phyloP scores from a whole-genome alignment of 2,797 vertebrate genomes.

The Podarcis siculus region DNA sequence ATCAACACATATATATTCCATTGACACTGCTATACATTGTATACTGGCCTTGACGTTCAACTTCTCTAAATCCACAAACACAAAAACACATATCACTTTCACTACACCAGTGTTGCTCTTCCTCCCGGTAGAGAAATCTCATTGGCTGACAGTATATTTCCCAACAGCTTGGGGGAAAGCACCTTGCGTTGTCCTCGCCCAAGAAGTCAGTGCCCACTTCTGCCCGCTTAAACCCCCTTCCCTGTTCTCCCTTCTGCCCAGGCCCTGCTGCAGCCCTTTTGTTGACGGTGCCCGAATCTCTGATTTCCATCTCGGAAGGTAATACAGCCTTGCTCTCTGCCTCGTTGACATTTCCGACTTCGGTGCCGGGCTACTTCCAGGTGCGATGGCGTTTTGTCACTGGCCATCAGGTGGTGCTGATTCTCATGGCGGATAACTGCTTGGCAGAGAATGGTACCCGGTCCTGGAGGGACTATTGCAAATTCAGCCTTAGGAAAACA shows the following conservation, averaged over 20 bases:
- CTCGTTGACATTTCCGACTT: background rate
- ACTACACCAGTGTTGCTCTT: background rate
- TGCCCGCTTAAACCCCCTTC: background rate
- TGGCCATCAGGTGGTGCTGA: background rate
- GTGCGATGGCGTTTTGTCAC: constrained; percentile 28
- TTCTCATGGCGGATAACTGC: constrained; percentile 20
- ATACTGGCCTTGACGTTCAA: too few species aligned
- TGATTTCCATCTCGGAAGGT: background rate
- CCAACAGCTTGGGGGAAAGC: background rate
- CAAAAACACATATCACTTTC: background rate
- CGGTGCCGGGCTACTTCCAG: constrained; percentile 14
- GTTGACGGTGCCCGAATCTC: background rate
- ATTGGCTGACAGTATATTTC: background rate
- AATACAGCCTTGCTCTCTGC: constrained; percentile 1
- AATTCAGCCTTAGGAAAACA: background rate
- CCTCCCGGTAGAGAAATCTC: background rate
- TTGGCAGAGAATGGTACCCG: background rate
- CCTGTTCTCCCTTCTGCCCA: background rate
- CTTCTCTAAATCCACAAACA: background rate
- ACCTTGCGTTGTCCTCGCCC: background rate
- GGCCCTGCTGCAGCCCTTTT: background rate
- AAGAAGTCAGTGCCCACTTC: background rate
- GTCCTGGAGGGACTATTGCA: constrained; percentile 1
- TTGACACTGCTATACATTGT: too few species aligned
- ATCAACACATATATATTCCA: too few species aligned